Evolutionary conservation across 2,113 vertebrate species (phyloP).

Genomic region (Ondatra zibethicus): DNA sequence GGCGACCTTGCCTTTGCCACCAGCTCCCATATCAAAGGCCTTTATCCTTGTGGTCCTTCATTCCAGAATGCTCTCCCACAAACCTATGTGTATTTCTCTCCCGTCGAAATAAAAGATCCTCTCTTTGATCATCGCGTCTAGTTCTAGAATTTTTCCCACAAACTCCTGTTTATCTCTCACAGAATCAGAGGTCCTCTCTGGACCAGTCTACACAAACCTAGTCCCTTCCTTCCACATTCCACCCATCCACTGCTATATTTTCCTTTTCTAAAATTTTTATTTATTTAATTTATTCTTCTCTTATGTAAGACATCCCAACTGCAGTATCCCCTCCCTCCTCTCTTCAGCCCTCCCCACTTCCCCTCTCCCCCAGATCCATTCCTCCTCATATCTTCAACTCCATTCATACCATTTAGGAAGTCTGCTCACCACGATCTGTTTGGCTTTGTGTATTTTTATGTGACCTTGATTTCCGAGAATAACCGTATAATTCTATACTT

Average conservation of each 20-base stretch:
- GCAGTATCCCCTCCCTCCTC: no score
- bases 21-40: background rate
- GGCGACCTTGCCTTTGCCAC: background rate
- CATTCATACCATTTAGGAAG: background rate
- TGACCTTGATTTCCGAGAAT: background rate
- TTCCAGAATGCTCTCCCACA: slow-evolving; percentile 19
- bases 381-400: background rate
- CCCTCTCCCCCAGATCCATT: background rate
- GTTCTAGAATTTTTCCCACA: slow-evolving; percentile 23
- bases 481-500: background rate
- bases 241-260: background rate
- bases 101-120: background rate
- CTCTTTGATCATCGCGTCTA: background rate
- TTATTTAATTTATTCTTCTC: background rate
- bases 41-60: background rate
- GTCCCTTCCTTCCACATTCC: background rate
- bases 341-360: no score
- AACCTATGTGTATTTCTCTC: background rate
- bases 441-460: background rate
- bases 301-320: background rate
- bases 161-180: background rate
- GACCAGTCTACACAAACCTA: background rate
- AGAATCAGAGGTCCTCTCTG: background rate
- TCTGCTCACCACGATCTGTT: background rate
- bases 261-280: no score